Conservation (phyloP, 2,797 vertebrate species). For the Pyrocephalus nanus region DNA sequence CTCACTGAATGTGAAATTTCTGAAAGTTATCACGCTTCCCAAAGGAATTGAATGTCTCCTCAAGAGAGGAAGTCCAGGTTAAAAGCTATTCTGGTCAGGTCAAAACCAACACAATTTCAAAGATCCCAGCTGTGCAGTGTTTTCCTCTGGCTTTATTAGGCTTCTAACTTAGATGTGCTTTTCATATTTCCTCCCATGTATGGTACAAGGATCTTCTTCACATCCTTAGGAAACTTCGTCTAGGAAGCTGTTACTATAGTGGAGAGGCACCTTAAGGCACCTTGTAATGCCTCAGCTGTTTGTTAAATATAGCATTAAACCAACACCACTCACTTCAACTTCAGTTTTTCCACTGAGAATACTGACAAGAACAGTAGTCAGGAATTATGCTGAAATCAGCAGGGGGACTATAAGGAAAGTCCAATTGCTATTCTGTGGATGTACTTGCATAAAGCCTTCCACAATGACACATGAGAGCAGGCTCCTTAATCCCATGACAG, state of each 20-base stretch:
- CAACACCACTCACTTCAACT: not conserved
- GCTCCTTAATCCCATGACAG: constrained; percentile 23
- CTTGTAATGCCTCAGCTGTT: constrained; percentile 9
- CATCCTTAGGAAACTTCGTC: not conserved
- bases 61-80: not conserved
- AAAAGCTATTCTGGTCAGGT: not conserved
- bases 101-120: not conserved
- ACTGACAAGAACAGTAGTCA: constrained; percentile 40
- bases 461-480: constrained; percentile 23
- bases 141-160: not conserved
- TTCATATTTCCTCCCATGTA: not conserved
- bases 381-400: constrained; percentile 4
- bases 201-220: not conserved
- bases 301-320: constrained; percentile 26
- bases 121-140: not conserved
- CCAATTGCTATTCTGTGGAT: not conserved
- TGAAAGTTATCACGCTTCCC: not conserved
- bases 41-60: not conserved
- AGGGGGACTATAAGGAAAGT: not conserved
- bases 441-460: not conserved
- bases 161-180: not conserved
- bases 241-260: not conserved
- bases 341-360: constrained; percentile 34
- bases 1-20: not conserved
- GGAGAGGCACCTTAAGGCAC: constrained; percentile 20